phyloP scores from a whole-genome alignment of 2,888 invertebrate species.

The Cosmopolites sordidus region DNA sequence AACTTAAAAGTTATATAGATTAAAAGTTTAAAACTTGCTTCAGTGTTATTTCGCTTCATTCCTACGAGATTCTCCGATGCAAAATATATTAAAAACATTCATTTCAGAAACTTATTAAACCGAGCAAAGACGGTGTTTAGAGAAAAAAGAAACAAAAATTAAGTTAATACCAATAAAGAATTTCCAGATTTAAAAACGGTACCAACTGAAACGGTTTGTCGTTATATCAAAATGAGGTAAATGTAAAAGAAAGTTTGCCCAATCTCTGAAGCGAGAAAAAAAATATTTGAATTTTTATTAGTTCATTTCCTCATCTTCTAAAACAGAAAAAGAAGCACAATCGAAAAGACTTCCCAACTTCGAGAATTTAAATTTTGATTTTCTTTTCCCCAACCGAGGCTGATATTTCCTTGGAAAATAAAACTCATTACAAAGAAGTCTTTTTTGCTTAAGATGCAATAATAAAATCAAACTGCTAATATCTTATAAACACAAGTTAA shows the following conservation, averaged over 20 bases:
- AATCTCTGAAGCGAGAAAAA: constrained; percentile 1
- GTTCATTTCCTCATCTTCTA: neutral
- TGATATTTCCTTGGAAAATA: neutral
- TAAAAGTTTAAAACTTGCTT: too few species aligned
- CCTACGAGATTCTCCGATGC: too few species aligned
- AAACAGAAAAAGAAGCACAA: constrained; percentile 1
- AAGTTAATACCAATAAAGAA: neutral
- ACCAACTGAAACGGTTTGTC: neutral
- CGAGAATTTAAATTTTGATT: neutral
- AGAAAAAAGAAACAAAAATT: too few species aligned
- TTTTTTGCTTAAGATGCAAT: neutral
- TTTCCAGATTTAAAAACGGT: neutral
- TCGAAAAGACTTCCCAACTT: neutral
- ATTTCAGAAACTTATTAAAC: too few species aligned
- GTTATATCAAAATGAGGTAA: neutral
- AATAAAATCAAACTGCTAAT: neutral
- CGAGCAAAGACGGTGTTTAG: too few species aligned
- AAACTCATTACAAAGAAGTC: neutral
- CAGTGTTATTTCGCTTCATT: too few species aligned
- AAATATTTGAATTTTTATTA: constrained; percentile 2
- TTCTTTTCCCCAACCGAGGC: neutral
- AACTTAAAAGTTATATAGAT: too few species aligned
- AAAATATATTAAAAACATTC: too few species aligned
- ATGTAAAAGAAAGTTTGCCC: constrained; percentile 1
- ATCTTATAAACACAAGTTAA: neutral